phyloP scores from a whole-genome alignment of 2,797 vertebrate species.

The Chromis chromis region DNA sequence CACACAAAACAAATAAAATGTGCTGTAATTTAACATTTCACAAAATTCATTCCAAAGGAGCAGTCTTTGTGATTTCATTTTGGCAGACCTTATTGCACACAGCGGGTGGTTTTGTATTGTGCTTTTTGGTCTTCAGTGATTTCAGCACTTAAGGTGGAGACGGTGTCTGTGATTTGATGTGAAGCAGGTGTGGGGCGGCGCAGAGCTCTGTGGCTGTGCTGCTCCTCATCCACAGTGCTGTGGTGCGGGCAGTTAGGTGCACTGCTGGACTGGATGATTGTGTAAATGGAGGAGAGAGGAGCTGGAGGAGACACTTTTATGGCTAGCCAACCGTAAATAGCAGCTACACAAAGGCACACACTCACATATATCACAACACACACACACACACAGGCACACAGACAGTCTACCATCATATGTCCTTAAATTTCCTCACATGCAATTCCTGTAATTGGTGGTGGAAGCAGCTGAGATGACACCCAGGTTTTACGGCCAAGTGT shows the following conservation, averaged over 20 bases:
- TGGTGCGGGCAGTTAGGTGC: slow-evolving; percentile 31
- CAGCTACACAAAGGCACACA: neutral
- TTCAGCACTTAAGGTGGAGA: neutral
- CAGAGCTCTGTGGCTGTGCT: neutral
- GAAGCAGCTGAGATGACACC: slow-evolving; percentile 21
- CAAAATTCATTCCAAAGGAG: neutral
- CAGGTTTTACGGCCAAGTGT: slow-evolving; percentile 35
- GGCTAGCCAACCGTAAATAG: slow-evolving; percentile 50
- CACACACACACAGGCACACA: neutral
- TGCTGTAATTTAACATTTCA: too few relatives aligned
- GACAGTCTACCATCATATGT: neutral
- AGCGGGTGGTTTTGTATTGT: neutral
- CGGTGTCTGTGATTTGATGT: neutral
- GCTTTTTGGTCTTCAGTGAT: neutral
- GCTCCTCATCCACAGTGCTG: slow-evolving; percentile 7
- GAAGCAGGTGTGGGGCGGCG: slow-evolving; percentile 4
- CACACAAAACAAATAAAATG: neutral
- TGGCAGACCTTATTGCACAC: neutral
- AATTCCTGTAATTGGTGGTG: slow-evolving; percentile 45
- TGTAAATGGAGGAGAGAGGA: slow-evolving; percentile 42
- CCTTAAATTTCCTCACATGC: slow-evolving; percentile 41
- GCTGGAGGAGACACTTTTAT: slow-evolving; percentile 53
- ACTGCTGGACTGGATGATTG: slow-evolving; percentile 52
- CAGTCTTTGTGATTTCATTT: neutral
- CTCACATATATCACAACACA: slow-evolving; percentile 3